Base-by-base conservation (phyloP, 2,113 vertebrate species). In the Pseudorectes ferrugineus region DNA sequence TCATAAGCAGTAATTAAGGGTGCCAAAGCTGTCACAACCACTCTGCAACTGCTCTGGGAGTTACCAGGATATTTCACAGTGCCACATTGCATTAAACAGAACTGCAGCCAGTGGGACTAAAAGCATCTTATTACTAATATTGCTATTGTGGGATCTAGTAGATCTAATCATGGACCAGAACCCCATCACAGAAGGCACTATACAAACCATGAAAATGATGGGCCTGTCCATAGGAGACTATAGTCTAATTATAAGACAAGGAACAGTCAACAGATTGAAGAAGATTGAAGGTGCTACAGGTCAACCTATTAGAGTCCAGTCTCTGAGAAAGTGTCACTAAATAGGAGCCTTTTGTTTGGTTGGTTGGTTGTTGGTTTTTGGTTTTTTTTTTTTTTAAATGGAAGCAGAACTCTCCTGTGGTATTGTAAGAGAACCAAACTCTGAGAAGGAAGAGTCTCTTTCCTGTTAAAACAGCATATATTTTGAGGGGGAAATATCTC, bases 1-100 rank as follows among this genome's bases (percentile, higher is more conserved):
- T 87, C 94, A 52, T 84, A 96, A 97, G 91, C 57, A 88, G 80
- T 92, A 96, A 82, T 95, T 94, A 97, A 93, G 67, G 75, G 45
- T 74, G 45, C 62, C 83, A 62, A 57, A 95, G 33, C 89, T 91
- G 83, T 93, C 90, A 85, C 58, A 72, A 36, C 72, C 94, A 85
- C 89, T 95, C 77, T 54, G 81, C 19, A 40, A 84, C 86, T 96
- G 92, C 91, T 85, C 85, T 92, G 82, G 61, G 80, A 93, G 20
- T 77, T 80, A 61, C 28, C 63, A 77, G 46, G 23, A 65, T 38
- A 75, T 89, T 92, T 88, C 59, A 66, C 48, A 71, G 33, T 67
- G 59, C 55, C 36, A 90, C 31, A 22, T 3, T 75, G 48, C 29
- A 54, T 79, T 59, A 89, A 86, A 51, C 10, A 95, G 70, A 76